These are phyloP conservation scores for Physeter macrocephalus DNA, from an alignment of 2,113 vertebrate genomes.

Conservation along the genomic window DNA sequence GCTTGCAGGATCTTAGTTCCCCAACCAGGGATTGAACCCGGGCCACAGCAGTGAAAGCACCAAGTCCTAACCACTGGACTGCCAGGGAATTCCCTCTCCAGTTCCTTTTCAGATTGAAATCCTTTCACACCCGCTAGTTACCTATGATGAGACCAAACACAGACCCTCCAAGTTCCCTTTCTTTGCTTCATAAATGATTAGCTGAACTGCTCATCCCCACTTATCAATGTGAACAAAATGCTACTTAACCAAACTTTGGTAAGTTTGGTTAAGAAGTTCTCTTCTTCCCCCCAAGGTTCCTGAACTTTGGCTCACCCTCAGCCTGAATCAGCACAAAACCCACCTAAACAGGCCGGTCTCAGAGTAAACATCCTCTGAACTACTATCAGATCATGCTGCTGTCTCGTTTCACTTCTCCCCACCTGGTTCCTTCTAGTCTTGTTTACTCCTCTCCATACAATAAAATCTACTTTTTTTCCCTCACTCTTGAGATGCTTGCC, in stretches of 20 bases:
- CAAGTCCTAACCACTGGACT: background rate
- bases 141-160: background rate
- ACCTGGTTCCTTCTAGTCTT: background rate
- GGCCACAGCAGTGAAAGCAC: background rate
- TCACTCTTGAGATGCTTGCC: background rate
- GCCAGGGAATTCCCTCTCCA: background rate
- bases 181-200: background rate
- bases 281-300: background rate
- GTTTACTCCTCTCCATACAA: background rate
- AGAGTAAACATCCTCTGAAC: background rate
- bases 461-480: background rate
- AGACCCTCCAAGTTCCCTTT: background rate
- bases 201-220: background rate
- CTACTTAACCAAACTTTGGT: background rate
- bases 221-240: background rate
- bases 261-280: too few species aligned
- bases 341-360: background rate
- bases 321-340: background rate
- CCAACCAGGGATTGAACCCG: background rate
- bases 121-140: background rate
- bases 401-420: background rate
- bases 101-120: background rate
- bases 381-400: accelerated
- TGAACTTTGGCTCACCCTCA: background rate
- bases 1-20: background rate